Base-by-base conservation (phyloP, 2,113 vertebrate species). In the Chionodraco myersi region DNA sequence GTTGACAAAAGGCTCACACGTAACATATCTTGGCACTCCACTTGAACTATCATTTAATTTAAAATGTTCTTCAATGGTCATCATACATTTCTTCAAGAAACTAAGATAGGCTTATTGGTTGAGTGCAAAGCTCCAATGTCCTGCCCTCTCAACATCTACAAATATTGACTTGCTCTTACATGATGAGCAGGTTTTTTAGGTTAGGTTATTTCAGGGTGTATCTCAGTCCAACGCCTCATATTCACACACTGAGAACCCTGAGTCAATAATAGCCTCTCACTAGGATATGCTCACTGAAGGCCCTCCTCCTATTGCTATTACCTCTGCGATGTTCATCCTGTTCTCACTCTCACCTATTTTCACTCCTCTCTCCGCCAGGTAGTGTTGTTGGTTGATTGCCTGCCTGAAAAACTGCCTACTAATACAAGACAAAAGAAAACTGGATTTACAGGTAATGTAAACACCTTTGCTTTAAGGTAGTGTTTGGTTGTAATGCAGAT, bases 361-460 rank as follows among this genome's bases (percentile, higher is more conserved):
- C 2, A 11, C 21, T 59, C 59, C 41, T 53, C 8, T 71, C 41
- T 48, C 18, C 48, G 58, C 62, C 64, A 62, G 23, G 4, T 58
- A 9, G 74, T 34, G n/a, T 3, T 16, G 44, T 36, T 18, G 5
- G 12, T 49, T 3, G 44, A 53, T 57, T 34, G 3, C 10, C 23
- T 68, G 56, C 26, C 14, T 63, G 58, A 26, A 52, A 47, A 57
- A 49, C 51, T 57, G 57, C 44, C 2, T 44, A 1, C 51, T n/a
- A 10, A 67, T 36, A 62, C 47, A 21, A 60, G 21, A 30, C 30
- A 30, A 0, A 45, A 44, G 5, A 63, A 47, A 71, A 58, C 44
- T 60, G 2, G 47, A 56, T 16, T 36, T 61, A 11, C 68, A 80
- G 84, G 84, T 89, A 70, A 79, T n/a, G 10, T 14, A 47, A 13